Evolutionary conservation across 2,888 invertebrate species (phyloP), one percentile per base, ranked within the genome.

Genomic region (Pseudococcus viburni): DNA sequence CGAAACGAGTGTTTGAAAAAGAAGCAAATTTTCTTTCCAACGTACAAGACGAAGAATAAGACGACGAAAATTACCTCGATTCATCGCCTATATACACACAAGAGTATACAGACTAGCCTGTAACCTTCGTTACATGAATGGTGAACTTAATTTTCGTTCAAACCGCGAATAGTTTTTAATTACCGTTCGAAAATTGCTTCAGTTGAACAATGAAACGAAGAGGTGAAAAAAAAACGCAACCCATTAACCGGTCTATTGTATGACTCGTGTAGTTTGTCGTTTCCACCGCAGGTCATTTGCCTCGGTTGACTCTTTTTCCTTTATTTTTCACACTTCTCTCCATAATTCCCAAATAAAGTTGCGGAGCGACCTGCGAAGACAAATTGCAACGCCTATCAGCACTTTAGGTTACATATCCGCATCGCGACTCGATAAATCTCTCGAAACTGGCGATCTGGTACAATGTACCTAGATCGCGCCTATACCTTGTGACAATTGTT

Each of bases 141-240:
- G 80, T 46, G 42, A 83, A 83, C 80, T 83, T 83, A 83, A 83
- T 83, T 83, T 83, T 83, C 80, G 80, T 83, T 19, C 80, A 46
- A 83, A 83, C 80, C 39, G 80, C 80, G 80, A 83, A 83, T 83
- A 83, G 80, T 83, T 83, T 83, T 83, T 83, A 83, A 83, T 83
- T 83, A 83, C 80, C 80, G 80, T 83, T 83, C 80, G 80, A 83
- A 83, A 83, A 83, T 83, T 46, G 80, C 80, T 83, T 83, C 46
- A 46, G 46, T 42, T 17, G 80, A 83, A 83, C 80, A 83, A 83
- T 83, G 46, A 83, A 83, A 46, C 80, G 80, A 46, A 83, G 46
- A 46, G 19, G 19, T 3, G 42, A 46, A 83, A 83, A 83, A 77
- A 80, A 83, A 83, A 83, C 80, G 80, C 80, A 83, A 83, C 80